A percentile compares a stretch with the other conserved stretches of the same genome.
These are phyloP conservation scores for Amphipoea lucens DNA, from an alignment of 2,888 invertebrate species.

Conservation along the genomic window DNA sequence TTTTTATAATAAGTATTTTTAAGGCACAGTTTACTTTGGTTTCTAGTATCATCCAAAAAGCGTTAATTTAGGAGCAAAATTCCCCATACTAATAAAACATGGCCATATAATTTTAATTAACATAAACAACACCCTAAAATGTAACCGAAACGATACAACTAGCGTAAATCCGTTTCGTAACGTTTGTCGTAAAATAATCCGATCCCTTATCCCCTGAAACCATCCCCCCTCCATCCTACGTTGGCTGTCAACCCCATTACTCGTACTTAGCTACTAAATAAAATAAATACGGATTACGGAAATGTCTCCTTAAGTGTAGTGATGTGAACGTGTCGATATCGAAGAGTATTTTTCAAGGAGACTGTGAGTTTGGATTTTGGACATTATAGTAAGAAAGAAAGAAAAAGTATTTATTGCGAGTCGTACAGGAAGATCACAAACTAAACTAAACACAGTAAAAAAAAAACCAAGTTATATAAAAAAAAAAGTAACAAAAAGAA, in stretches of 20 bases:
- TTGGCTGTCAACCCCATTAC: constrained; percentile 73
- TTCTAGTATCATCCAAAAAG: neutral
- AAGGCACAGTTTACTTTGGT: neutral
- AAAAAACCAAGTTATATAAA: no score
- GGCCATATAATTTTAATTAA: constrained; percentile 60
- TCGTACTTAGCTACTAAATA: constrained; percentile 80
- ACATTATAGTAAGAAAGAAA: neutral
- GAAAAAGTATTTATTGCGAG: no score
- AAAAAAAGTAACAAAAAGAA: no score
- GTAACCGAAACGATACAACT: constrained; percentile 60
- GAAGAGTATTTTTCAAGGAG: constrained; percentile 14
- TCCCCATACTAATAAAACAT: constrained; percentile 9
- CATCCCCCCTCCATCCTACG: constrained; percentile 56
- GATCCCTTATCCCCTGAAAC: constrained; percentile 54
- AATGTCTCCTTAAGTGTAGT: constrained; percentile 73
- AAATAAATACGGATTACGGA: constrained; percentile 80
- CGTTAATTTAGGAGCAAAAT: constrained; percentile 2
- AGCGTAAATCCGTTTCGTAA: constrained; percentile 65
- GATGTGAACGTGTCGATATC: constrained; percentile 47
- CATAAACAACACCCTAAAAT: constrained; percentile 47
- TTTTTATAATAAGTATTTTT: neutral
- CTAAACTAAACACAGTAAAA: no score
- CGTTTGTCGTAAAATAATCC: constrained; percentile 74
- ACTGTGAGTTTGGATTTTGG: neutral
- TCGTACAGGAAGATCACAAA: no score